Conservation (phyloP, 2,113 vertebrate genomes). For the Ornithorhynchus anatinus region DNA sequence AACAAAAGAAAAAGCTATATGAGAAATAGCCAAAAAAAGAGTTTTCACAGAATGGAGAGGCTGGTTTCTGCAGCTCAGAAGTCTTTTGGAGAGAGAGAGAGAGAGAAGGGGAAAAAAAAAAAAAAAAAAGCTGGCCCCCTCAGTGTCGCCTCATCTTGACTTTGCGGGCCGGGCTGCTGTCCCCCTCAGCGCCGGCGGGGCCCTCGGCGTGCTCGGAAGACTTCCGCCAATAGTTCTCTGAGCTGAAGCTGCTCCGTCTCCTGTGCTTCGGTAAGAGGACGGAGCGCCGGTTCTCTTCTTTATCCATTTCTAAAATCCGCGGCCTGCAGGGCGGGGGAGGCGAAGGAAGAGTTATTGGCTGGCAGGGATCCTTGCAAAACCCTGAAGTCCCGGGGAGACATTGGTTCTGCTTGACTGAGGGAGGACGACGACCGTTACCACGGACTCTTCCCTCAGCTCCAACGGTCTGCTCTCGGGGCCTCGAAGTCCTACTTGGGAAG, state of each 20-base stretch:
- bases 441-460: no score
- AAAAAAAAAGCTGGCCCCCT: conserved; percentile 66
- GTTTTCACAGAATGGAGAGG: conserved; percentile 61
- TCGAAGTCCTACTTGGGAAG: no score
- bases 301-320: conserved; percentile 97
- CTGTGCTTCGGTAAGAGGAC: conserved; percentile 82
- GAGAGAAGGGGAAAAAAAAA: no score
- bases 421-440: no score
- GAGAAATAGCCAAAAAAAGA: conserved; percentile 56
- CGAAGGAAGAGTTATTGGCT: neutral
- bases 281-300: conserved; percentile 92
- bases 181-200: conserved; percentile 70
- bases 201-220: conserved; percentile 75
- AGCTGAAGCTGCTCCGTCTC: conserved; percentile 79
- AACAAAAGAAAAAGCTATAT: conserved; percentile 57
- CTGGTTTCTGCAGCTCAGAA: conserved; percentile 44
- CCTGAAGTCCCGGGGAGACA: no score
- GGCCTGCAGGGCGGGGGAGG: conserved; percentile 72
- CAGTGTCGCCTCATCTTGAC: conserved; percentile 97
- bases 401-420: neutral
- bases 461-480: no score
- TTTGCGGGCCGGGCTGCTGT: conserved; percentile 83
- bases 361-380: no score
- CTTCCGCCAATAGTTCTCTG: conserved; percentile 90
- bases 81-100: no score